Conservation (phyloP, 1,140 invertebrate species). For the Metopolophium dirhodum region DNA sequence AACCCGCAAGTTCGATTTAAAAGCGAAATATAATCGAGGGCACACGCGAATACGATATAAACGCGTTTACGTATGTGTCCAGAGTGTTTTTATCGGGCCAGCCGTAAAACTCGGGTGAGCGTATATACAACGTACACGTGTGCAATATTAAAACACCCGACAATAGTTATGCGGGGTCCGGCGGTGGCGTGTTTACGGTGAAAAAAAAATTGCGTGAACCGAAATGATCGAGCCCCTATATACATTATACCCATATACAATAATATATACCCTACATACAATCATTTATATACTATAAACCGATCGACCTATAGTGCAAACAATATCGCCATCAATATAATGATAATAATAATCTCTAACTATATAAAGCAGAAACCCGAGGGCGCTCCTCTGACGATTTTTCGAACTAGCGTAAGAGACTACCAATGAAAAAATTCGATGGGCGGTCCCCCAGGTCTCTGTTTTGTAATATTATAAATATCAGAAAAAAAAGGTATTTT, state of each 20-base stretch:
- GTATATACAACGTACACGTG: neutral
- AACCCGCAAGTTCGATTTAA: neutral
- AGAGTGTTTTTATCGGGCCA: slow-evolving; percentile 27
- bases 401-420: no score
- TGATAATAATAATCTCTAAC: no score
- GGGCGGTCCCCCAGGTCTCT: no score
- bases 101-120: slow-evolving; percentile 17
- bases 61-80: neutral
- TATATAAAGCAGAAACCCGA: no score
- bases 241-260: neutral
- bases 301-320: neutral
- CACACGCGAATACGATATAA: neutral
- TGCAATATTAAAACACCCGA: neutral
- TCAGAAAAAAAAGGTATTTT: no score
- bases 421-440: no score
- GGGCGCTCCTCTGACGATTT: no score
- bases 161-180: neutral
- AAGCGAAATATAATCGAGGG: neutral
- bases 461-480: no score
- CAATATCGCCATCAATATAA: neutral
- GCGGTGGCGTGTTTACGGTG: neutral
- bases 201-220: neutral
- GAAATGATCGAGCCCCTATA: neutral
- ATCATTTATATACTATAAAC: neutral
- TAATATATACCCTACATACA: neutral